These are phyloP conservation scores for Ophion ellenae DNA, from an alignment of 2,888 invertebrate genomes.

Conservation along the genomic window DNA sequence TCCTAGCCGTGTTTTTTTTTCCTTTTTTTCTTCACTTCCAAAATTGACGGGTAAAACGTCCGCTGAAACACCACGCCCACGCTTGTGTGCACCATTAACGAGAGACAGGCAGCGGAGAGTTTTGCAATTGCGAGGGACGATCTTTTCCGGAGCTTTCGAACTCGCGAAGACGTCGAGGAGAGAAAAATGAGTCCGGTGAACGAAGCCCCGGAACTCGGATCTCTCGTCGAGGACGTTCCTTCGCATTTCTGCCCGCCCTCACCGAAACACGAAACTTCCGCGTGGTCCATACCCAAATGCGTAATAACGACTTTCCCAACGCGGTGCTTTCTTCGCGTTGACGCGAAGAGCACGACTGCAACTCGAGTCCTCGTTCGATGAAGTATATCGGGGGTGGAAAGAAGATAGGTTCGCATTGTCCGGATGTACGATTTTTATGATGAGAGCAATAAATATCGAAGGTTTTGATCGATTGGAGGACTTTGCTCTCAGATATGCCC, in stretches of 20 bases:
- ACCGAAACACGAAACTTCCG: slow-evolving; percentile 79
- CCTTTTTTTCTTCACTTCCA: slow-evolving; percentile 21
- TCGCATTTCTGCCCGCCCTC: slow-evolving; percentile 66
- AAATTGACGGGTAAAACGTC: slow-evolving; percentile 9
- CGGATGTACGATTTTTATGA: slow-evolving; percentile 48
- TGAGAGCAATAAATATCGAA: slow-evolving; percentile 18
- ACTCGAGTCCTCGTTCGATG: slow-evolving; percentile 26
- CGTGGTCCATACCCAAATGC: slow-evolving; percentile 72
- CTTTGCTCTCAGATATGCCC: slow-evolving; percentile 15
- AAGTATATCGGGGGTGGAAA: slow-evolving; percentile 32
- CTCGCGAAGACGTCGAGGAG: slow-evolving; percentile 38
- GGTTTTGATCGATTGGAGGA: slow-evolving; percentile 29
- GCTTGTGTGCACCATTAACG: slow-evolving; percentile 54
- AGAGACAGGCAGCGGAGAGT: slow-evolving; percentile 27
- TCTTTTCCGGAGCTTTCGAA: slow-evolving; percentile 4
- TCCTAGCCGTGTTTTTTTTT: slow-evolving; percentile 6
- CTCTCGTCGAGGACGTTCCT: slow-evolving; percentile 52
- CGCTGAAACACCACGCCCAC: slow-evolving; percentile 51
- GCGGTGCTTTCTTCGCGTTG: slow-evolving; percentile 15
- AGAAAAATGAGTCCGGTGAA: slow-evolving; percentile 46
- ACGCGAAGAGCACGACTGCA: neutral
- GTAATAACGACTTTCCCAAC: slow-evolving; percentile 63
- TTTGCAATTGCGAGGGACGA: slow-evolving; percentile 47
- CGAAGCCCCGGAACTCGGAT: slow-evolving; percentile 58
- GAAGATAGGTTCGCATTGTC: slow-evolving; percentile 41